These are phyloP conservation scores for Arenaria interpres DNA, from an alignment of 2,113 vertebrate genomes.

Conservation along the genomic window DNA sequence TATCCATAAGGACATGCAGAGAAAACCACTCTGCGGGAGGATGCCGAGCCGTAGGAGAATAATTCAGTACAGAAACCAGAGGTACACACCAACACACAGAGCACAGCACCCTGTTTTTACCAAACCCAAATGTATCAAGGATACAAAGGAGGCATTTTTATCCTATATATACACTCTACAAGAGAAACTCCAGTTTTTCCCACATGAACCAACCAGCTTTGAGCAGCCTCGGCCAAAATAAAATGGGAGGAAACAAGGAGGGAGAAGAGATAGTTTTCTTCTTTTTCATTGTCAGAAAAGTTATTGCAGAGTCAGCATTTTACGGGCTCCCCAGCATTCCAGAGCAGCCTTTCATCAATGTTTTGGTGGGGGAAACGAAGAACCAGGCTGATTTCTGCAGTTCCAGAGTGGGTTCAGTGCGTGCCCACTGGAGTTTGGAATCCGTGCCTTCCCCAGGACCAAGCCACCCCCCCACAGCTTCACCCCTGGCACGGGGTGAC, in stretches of 20 bases:
- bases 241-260: background rate
- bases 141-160: fast-evolving
- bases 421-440: fast-evolving
- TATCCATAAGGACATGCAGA: background rate
- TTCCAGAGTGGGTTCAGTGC: fast-evolving
- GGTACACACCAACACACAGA: fast-evolving
- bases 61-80: background rate
- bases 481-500: background rate
- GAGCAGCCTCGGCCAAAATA: background rate
- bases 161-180: too few species aligned
- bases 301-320: background rate
- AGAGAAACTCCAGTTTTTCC: background rate
- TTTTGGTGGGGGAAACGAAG: background rate
- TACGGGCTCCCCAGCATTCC: background rate
- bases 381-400: background rate
- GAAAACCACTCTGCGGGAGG: fast-evolving
- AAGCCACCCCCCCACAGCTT: background rate
- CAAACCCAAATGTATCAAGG: background rate
- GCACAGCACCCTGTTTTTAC: background rate
- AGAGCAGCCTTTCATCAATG: background rate
- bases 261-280: background rate
- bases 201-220: background rate
- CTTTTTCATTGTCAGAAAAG: background rate
- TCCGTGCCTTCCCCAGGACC: background rate
- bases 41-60: fast-evolving